Percentiles rank a stretch among this genome's conserved stretches.
phyloP scores from a whole-genome alignment of 2,888 invertebrate species.

The Sesia apiformis region DNA sequence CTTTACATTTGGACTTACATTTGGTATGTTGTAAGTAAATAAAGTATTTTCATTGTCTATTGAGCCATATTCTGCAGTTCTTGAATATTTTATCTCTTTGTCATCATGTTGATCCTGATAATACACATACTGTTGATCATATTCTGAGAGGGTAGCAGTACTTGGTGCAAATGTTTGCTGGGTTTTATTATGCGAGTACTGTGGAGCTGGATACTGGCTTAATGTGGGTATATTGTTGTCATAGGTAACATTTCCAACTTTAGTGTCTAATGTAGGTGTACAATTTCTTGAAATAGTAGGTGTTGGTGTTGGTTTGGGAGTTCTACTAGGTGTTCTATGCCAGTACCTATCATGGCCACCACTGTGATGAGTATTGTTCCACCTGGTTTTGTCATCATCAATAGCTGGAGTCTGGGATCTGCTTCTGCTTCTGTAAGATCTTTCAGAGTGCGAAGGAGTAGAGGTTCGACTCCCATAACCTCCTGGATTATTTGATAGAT shows the following conservation, averaged over 20 bases:
- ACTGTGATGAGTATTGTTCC: slow-evolving; percentile 39
- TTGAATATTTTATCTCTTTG: slow-evolving; percentile 58
- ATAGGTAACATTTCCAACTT: slow-evolving; percentile 44
- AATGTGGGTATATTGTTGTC: slow-evolving; percentile 23
- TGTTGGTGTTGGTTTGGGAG: slow-evolving; percentile 36
- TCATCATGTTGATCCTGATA: slow-evolving; percentile 55
- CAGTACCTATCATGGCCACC: slow-evolving; percentile 56
- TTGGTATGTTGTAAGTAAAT: slow-evolving; percentile 39
- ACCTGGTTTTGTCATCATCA: slow-evolving; percentile 41
- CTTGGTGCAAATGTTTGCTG: slow-evolving; percentile 38
- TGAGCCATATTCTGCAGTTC: slow-evolving; percentile 55
- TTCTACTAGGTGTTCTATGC: slow-evolving; percentile 52
- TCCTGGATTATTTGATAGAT: slow-evolving; percentile 55
- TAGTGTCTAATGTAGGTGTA: slow-evolving; percentile 41
- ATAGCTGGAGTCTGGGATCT: slow-evolving; percentile 51
- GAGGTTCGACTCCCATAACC: slow-evolving; percentile 54
- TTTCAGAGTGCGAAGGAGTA: slow-evolving; percentile 52
- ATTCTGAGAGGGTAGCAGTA: slow-evolving; percentile 33
- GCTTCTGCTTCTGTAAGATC: slow-evolving; percentile 57
- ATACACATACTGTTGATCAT: slow-evolving; percentile 46
- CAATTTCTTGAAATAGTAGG: slow-evolving; percentile 37
- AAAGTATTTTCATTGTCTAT: slow-evolving; percentile 35
- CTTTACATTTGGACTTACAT: slow-evolving; percentile 29
- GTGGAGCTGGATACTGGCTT: neutral
- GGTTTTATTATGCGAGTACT: slow-evolving; percentile 37